Percentiles rank a stretch among this genome's conserved stretches.
phyloP scores from a whole-genome alignment of 1,140 invertebrate genomes.

The Reticulitermes speratus region DNA sequence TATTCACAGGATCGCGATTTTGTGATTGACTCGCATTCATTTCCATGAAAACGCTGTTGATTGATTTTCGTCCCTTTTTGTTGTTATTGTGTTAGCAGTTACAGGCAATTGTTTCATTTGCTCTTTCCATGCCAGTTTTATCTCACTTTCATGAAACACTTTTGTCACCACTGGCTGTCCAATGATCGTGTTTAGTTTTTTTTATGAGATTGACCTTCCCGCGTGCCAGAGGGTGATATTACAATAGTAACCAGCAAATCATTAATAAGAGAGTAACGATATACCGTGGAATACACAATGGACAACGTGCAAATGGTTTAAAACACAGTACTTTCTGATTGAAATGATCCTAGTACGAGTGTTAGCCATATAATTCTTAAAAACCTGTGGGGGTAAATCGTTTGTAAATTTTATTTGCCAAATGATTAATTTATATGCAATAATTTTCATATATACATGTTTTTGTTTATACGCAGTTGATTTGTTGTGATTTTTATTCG shows the following conservation, averaged over 20 bases:
- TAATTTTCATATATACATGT: neutral
- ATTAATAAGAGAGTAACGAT: neutral
- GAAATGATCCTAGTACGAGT: neutral
- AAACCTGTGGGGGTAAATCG: neutral
- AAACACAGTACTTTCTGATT: neutral
- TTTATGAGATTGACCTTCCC: neutral
- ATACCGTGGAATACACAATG: neutral
- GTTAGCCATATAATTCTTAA: neutral
- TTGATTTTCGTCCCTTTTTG: neutral
- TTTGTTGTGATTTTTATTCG: neutral
- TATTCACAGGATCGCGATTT: neutral
- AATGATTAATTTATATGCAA: slow-evolving; percentile 7
- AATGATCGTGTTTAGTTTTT: neutral
- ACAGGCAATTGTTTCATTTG: neutral
- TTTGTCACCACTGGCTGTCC: neutral
- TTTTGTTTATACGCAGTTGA: neutral
- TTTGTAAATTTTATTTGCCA: neutral
- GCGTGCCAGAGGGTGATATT: neutral
- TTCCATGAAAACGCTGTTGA: neutral
- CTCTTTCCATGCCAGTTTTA: neutral
- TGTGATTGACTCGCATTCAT: neutral
- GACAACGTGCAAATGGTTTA: neutral
- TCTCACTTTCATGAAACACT: neutral
- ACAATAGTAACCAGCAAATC: neutral
- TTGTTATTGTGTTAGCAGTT: neutral